Evolutionary conservation across 2,797 vertebrate species (phyloP).

Genomic region (Lophotriccus pileatus): DNA sequence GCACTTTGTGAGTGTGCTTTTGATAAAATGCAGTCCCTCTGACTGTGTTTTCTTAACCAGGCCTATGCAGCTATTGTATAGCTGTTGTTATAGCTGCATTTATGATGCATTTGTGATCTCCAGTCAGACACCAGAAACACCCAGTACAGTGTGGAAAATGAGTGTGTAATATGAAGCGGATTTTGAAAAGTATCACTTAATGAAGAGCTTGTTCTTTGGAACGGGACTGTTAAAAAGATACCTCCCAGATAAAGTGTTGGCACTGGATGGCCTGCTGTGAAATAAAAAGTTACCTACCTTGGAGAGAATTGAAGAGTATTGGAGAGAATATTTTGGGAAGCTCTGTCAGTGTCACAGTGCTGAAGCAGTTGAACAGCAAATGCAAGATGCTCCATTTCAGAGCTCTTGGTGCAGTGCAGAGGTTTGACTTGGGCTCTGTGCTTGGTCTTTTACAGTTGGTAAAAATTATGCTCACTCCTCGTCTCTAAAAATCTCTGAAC

Average conservation of each 20-base stretch:
- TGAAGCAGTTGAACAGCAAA: neutral
- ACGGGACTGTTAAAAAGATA: neutral
- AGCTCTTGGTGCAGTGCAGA: neutral
- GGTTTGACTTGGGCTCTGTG: neutral
- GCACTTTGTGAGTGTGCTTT: neutral
- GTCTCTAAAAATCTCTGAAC: neutral
- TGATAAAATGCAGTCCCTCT: neutral
- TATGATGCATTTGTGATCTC: neutral
- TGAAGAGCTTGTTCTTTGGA: neutral
- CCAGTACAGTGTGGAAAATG: neutral
- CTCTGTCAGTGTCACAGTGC: neutral
- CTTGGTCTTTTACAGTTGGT: neutral
- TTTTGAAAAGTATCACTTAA: neutral
- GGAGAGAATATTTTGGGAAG: neutral
- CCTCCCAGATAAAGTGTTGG: neutral
- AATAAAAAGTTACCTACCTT: no score
- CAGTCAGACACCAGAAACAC: neutral
- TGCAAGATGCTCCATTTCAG: neutral
- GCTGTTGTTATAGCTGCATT: neutral
- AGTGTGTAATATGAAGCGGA: neutral
- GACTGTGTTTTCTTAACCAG: neutral
- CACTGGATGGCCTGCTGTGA: neutral
- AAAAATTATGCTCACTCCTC: neutral
- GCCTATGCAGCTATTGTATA: fast-evolving
- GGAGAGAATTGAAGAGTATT: no score